These are phyloP conservation scores for Cordilura impudica DNA, from an alignment of 2,888 invertebrate genomes.

Conservation along the genomic window DNA sequence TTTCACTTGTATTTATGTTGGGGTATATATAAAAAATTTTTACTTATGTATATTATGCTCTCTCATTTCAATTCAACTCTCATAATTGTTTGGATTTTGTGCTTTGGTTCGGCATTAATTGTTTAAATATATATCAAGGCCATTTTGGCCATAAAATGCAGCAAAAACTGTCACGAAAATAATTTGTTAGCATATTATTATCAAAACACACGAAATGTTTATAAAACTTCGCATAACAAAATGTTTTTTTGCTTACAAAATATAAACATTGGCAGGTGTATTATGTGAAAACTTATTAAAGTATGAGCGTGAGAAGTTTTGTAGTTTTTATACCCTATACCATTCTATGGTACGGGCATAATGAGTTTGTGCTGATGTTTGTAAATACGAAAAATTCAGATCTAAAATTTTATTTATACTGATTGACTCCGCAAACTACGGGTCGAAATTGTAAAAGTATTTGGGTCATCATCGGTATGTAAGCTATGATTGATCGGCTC, in stretches of 20 bases:
- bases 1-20: background rate
- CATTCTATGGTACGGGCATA: too few species aligned
- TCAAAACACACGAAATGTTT: slow-evolving; percentile 41
- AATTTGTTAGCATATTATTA: slow-evolving; percentile 21
- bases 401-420: too few species aligned
- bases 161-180: slow-evolving; percentile 31
- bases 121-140: slow-evolving; percentile 26
- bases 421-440: too few species aligned
- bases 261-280: background rate
- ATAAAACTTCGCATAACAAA: background rate
- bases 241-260: background rate
- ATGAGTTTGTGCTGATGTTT: too few species aligned
- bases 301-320: background rate
- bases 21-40: background rate
- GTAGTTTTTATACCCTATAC: too few species aligned
- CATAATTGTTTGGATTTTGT: background rate
- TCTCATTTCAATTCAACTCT: background rate
- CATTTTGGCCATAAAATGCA: slow-evolving; percentile 32
- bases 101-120: background rate
- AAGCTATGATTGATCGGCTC: too few species aligned
- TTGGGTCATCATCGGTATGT: too few species aligned
- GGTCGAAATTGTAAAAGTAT: too few species aligned
- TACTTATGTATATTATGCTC: background rate
- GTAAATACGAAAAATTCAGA: too few species aligned
- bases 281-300: too few species aligned